A percentile compares a stretch with the other conserved stretches of the same genome.
These are phyloP conservation scores for Brachirus orientalis DNA, from an alignment of 2,113 vertebrate genomes.

Conservation along the genomic window DNA sequence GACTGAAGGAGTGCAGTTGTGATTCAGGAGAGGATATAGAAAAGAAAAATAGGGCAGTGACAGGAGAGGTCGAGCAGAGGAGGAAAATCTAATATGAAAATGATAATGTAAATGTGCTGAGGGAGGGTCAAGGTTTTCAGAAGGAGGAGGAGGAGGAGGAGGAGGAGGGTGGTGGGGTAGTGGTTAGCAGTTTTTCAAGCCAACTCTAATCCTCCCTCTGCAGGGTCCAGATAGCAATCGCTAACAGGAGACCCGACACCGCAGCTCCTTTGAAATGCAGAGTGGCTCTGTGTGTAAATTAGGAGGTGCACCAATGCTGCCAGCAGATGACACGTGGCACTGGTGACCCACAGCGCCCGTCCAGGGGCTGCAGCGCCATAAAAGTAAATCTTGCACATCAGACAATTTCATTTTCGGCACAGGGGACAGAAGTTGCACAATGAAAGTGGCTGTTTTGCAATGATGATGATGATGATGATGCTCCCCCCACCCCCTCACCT, in stretches of 20 bases:
- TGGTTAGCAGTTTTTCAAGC: constrained; percentile 77
- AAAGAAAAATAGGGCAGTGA: constrained; percentile 20
- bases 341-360: constrained; percentile 81
- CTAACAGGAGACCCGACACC: constrained; percentile 81
- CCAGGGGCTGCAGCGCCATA: constrained; percentile 78
- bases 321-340: constrained; percentile 85
- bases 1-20: background rate
- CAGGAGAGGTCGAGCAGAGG: constrained; percentile 35
- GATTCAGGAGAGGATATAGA: constrained; percentile 1
- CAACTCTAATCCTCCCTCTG: constrained; percentile 83
- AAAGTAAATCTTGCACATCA: constrained; percentile 89
- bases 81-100: constrained; percentile 82
- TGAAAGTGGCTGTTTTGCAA: too few relatives aligned
- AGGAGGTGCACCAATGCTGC: constrained; percentile 78
- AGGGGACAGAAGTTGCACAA: constrained; percentile 81
- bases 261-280: constrained; percentile 88
- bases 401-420: constrained; percentile 89
- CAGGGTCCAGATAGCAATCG: constrained; percentile 83
- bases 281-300: constrained; percentile 85
- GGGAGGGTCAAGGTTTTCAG: constrained; percentile 14
- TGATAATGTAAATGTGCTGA: constrained; percentile 82
- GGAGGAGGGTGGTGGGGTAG: constrained; percentile 14
- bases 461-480: constrained; percentile 89
- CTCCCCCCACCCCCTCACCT: too few relatives aligned
- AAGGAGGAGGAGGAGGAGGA: constrained; percentile 11